A percentile compares a stretch with the other conserved stretches of the same genome.
Conservation (phyloP, 2,113 vertebrate species). For the Hippocampus guttulatus region DNA sequence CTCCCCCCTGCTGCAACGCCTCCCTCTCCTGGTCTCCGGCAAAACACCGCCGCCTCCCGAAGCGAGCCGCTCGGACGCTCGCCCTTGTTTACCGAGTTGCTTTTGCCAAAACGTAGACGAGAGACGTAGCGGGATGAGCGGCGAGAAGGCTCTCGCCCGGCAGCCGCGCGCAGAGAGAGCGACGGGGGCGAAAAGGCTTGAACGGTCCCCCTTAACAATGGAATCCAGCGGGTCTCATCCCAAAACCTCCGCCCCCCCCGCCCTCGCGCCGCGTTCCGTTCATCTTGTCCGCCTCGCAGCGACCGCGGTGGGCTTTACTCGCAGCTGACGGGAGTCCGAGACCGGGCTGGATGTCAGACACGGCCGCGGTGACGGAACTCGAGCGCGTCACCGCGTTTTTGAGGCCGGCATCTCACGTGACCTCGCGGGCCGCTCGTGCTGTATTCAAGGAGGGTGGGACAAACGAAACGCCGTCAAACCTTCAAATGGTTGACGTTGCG, state of each 20-base stretch:
- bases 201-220: constrained; percentile 12
- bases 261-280: not conserved
- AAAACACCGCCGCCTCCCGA: constrained; percentile 3
- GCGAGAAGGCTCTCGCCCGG: constrained; percentile 17
- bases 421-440: constrained; percentile 37
- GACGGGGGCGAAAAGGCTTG: not conserved
- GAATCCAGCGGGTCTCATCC: not conserved
- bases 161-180: not conserved
- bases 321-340: constrained; percentile 23
- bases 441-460: constrained; percentile 32
- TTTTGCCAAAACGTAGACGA: not conserved
- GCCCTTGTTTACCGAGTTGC: constrained; percentile 19
- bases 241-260: constrained; percentile 10
- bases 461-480: not conserved
- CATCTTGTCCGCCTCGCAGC: constrained; percentile 12
- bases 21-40: constrained; percentile 21
- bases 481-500: not conserved
- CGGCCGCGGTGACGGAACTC: constrained; percentile 61
- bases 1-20: constrained; percentile 24
- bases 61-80: not conserved
- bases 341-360: constrained; percentile 37
- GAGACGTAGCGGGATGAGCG: not conserved
- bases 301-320: constrained; percentile 9
- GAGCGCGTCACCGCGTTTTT: constrained; percentile 71
- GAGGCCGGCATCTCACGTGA: constrained; percentile 69